Evolutionary conservation across 2,113 vertebrate species (phyloP).

Genomic region (Nipponia nippon): DNA sequence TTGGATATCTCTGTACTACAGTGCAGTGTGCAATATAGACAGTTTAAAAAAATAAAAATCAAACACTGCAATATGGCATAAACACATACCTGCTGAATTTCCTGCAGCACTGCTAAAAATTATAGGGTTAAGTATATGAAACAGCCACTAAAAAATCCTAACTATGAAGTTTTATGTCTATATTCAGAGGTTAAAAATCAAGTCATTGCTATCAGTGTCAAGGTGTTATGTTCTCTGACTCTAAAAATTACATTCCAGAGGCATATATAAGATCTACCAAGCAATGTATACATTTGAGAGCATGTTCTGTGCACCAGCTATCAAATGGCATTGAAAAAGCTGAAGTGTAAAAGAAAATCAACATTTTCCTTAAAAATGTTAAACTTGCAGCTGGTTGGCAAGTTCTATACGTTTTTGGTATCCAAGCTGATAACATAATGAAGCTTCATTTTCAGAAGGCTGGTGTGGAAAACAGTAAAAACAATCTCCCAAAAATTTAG

Average conservation of each 20-base stretch:
- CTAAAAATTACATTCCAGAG: not conserved
- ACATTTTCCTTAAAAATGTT: not conserved
- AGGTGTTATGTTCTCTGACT: not conserved
- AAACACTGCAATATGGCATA: not conserved
- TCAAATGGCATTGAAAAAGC: not conserved
- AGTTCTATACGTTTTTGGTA: not conserved
- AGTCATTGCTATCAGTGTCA: not conserved
- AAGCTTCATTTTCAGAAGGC: not conserved
- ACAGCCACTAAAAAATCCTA: not conserved
- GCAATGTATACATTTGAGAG: not conserved
- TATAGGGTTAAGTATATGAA: not conserved
- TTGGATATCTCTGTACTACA: not conserved
- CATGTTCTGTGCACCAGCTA: not conserved
- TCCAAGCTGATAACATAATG: not conserved
- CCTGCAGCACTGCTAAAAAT: not conserved
- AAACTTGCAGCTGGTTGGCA: not conserved
- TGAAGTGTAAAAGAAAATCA: not conserved
- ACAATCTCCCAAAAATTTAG: not conserved
- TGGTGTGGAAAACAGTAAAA: not conserved
- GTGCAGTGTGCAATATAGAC: not conserved
- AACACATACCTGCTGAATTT: not conserved
- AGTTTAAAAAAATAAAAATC: not conserved
- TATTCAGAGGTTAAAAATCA: not conserved
- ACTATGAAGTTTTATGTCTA: not conserved
- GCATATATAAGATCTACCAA: not conserved